Evolutionary conservation across 2,888 invertebrate genomes (phyloP).

Genomic region (Drosophila rellima): DNA sequence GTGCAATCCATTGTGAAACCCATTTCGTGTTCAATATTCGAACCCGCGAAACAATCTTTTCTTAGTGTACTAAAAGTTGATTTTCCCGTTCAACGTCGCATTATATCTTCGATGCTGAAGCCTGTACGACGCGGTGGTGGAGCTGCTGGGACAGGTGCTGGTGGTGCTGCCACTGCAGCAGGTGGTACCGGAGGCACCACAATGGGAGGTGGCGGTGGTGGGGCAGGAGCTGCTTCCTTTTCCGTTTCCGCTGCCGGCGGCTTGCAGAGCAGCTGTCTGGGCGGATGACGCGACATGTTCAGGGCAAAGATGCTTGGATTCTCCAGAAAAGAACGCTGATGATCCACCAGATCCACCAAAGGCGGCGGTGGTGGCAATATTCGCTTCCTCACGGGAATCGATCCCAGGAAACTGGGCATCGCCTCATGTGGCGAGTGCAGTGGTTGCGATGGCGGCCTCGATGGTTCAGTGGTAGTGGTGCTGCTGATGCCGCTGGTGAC

Average conservation of each 20-base stretch:
- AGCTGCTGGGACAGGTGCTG: constrained; percentile 70
- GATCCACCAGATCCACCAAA: constrained; percentile 69
- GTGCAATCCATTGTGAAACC: neutral
- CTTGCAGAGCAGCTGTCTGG: constrained; percentile 75
- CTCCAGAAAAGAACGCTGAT: constrained; percentile 61
- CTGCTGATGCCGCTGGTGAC: constrained; percentile 44
- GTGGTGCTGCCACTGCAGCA: constrained; percentile 22
- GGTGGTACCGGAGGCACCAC: constrained; percentile 83
- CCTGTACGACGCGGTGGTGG: constrained; percentile 90
- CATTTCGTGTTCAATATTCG: neutral
- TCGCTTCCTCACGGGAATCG: constrained; percentile 85
- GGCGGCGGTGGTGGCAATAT: constrained; percentile 72
- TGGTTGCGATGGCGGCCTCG: constrained; percentile 78
- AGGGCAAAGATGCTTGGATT: constrained; percentile 72
- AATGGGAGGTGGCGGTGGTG: constrained; percentile 79
- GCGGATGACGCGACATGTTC: constrained; percentile 83
- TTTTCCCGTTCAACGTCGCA: constrained; percentile 89
- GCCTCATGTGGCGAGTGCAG: constrained; percentile 85
- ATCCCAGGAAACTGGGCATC: constrained; percentile 85
- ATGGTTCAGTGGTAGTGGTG: constrained; percentile 65
- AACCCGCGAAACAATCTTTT: constrained; percentile 10
- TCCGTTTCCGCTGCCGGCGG: constrained; percentile 68
- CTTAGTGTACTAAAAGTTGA: constrained; percentile 44
- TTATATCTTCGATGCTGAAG: constrained; percentile 96
- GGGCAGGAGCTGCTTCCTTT: constrained; percentile 32